Base-by-base conservation (phyloP, 2,888 invertebrate genomes). In the Gisinianus flammeolus region DNA sequence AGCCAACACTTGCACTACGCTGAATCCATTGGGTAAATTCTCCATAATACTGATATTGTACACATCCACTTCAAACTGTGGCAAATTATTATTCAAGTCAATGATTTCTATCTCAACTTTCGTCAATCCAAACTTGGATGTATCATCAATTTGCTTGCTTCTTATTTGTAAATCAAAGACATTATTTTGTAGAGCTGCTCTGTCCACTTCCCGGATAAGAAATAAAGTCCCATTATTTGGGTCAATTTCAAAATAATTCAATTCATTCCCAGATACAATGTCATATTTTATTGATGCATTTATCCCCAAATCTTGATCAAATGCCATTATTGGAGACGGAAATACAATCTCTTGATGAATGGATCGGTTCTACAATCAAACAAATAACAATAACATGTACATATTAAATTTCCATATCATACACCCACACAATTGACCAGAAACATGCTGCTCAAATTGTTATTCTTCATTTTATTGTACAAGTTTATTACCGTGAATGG, bases 21-120 rank as follows among this genome's bases (percentile, higher is more conserved):
- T 91, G 85, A 91, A 91, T 0, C 95, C 95, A 84, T 93, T 94
- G 0, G 95, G 95, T 33, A 95, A 88, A 86, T 96, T 96, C 86
- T 96, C 96, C 64, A 95, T 95, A 81, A 96, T 95, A 83, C 95
- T 95, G 82, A 96, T 95, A 85, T 95, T 95, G 86, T 96, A 95
- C 85, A 93, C 91, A 85, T 94, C 94, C 0, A 94, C 94, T 86
- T 95, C 95, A 83, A 96, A 96, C 81, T 81, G 82, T 16, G 80
- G 95, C 28, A 93, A 88, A 86, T 95, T 95, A 86, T 95, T 95
- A 85, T 95, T 94, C 12, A 94, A 87, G 85, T 94, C 94, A 54
- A 92, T 85, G 2, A 94, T 88, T 87, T 94, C 91, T 0, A 94
- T 88, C 86, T 93, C 93, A 0, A 93, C 90, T 73, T 92, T 88